Evolutionary conservation across 2,797 vertebrate genomes (phyloP).

Genomic region (Protosalanx chinensis): DNA sequence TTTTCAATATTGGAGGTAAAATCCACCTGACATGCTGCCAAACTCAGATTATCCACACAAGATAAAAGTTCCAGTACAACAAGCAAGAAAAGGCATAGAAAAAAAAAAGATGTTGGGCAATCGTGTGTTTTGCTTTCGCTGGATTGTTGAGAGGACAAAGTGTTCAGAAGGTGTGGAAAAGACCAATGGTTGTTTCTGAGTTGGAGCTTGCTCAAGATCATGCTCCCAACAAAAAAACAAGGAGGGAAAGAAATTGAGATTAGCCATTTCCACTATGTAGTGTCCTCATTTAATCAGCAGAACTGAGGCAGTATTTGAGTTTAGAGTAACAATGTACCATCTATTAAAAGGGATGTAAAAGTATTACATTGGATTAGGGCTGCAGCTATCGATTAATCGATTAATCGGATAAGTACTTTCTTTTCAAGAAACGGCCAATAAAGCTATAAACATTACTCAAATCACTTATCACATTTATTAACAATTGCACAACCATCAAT

Average conservation of each 20-base stretch:
- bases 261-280: constrained; percentile 11
- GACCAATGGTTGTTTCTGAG: constrained; percentile 26
- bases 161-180: constrained; percentile 31
- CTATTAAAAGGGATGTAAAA: not conserved
- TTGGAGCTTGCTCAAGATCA: constrained; percentile 42
- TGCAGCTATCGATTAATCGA: too few relatives aligned
- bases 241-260: constrained; percentile 8
- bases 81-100: not conserved
- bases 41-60: not conserved
- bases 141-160: constrained; percentile 17
- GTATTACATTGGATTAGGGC: not conserved
- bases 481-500: too few relatives aligned
- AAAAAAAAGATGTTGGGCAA: constrained; percentile 4
- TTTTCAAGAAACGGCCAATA: too few relatives aligned
- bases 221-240: not conserved
- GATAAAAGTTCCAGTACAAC: not conserved
- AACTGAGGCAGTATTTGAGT: not conserved
- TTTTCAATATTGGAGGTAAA: constrained; percentile 1
- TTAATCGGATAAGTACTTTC: too few relatives aligned
- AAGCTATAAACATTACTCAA: too few relatives aligned
- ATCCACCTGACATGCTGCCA: constrained; percentile 5
- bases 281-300: constrained; percentile 27
- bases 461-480: too few relatives aligned
- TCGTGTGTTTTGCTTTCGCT: constrained; percentile 21
- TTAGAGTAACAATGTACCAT: not conserved